These are phyloP conservation scores for Caenorhabditis virilis DNA, from an alignment of 2,888 invertebrate genomes.

Conservation along the genomic window DNA sequence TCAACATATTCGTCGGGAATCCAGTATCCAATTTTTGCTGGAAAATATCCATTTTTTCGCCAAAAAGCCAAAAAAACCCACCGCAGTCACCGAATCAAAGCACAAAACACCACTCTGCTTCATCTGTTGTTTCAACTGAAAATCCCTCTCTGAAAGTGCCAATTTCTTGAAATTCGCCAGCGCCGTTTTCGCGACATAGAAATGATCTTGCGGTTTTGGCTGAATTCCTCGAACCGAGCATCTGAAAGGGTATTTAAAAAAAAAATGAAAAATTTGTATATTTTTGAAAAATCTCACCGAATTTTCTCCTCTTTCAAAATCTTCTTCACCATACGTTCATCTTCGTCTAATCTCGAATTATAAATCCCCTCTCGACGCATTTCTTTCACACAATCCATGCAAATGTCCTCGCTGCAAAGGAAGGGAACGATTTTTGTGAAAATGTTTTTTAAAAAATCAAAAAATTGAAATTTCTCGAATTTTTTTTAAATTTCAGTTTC, in stretches of 20 bases:
- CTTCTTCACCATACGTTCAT: slow-evolving; percentile 25
- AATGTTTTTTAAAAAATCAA: neutral
- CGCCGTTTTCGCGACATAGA: slow-evolving; percentile 40
- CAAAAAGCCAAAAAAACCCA: neutral
- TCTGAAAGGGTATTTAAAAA: no score
- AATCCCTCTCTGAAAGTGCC: slow-evolving; percentile 16
- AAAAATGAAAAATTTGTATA: no score
- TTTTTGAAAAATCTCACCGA: no score
- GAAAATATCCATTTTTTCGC: slow-evolving; percentile 2
- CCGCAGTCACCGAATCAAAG: slow-evolving; percentile 12
- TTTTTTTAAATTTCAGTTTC: no score
- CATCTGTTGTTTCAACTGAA: slow-evolving; percentile 6
- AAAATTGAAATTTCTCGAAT: neutral
- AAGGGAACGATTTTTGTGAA: no score
- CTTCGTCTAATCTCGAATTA: slow-evolving; percentile 40
- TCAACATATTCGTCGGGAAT: slow-evolving; percentile 3
- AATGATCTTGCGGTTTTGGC: slow-evolving; percentile 11
- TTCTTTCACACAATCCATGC: slow-evolving; percentile 51
- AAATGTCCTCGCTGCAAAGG: slow-evolving; percentile 57
- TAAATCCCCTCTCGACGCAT: slow-evolving; percentile 51
- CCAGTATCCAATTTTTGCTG: slow-evolving; percentile 24
- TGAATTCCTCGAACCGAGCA: slow-evolving; percentile 25
- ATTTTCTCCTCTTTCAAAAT: slow-evolving; percentile 46
- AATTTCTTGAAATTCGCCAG: slow-evolving; percentile 32
- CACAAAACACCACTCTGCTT: slow-evolving; percentile 9